A percentile compares a stretch with the other conserved stretches of the same genome.
These are phyloP conservation scores for Hippoglossus stenolepis DNA, from an alignment of 2,113 vertebrate species.

Conservation along the genomic window DNA sequence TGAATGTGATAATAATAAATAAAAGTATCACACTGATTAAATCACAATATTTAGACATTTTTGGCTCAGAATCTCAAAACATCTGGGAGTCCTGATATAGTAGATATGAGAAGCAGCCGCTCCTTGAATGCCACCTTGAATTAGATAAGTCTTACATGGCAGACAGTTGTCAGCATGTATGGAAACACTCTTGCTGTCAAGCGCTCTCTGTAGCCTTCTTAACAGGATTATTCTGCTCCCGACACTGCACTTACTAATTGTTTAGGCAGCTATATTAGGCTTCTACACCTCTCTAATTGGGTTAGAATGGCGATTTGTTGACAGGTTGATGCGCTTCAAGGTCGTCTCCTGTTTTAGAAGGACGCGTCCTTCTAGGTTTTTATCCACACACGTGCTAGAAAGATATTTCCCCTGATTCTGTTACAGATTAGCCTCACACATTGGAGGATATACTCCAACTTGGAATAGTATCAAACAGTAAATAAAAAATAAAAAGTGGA, in stretches of 20 bases:
- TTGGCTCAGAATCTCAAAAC: slow-evolving; percentile 5
- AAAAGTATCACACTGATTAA: slow-evolving; percentile 4
- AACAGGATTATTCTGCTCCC: slow-evolving; percentile 71
- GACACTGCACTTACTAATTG: slow-evolving; percentile 62
- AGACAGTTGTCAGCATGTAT: slow-evolving; percentile 49
- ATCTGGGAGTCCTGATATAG: background rate
- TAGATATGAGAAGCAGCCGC: background rate
- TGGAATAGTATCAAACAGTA: no score
- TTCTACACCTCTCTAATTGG: slow-evolving; percentile 61
- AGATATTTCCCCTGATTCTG: background rate
- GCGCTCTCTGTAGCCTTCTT: slow-evolving; percentile 35
- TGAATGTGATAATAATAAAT: slow-evolving; percentile 14
- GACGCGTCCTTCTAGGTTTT: slow-evolving; percentile 26
- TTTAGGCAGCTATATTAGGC: slow-evolving; percentile 32
- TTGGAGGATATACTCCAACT: background rate
- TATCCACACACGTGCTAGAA: background rate
- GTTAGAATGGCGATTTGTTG: slow-evolving; percentile 62
- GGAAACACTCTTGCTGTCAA: slow-evolving; percentile 39
- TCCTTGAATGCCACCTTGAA: slow-evolving; percentile 64
- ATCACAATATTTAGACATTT: slow-evolving; percentile 16
- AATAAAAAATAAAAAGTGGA: no score
- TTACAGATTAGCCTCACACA: background rate
- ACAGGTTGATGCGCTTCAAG: slow-evolving; percentile 62
- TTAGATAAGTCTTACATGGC: slow-evolving; percentile 36
- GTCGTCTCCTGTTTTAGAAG: slow-evolving; percentile 46